Conservation (phyloP, 1,140 invertebrate genomes). For the Luehdorfia chinensis region DNA sequence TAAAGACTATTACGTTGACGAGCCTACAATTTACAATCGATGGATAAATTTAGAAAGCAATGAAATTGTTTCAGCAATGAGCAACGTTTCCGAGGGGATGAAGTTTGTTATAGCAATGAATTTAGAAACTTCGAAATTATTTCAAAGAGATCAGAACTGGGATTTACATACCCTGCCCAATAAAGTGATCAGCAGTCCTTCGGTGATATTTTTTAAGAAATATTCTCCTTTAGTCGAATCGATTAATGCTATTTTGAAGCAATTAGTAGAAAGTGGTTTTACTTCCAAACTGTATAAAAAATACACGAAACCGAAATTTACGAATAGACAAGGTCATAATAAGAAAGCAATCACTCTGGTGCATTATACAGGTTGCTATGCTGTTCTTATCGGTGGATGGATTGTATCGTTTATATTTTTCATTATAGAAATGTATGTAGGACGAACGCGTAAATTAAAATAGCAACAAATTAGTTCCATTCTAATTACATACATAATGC, state of each 20-base stretch:
- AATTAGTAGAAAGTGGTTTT: constrained; percentile 44
- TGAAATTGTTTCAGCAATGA: constrained; percentile 30
- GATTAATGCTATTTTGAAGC: constrained; percentile 37
- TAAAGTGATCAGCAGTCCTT: constrained; percentile 36
- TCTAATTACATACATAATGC: too few species aligned
- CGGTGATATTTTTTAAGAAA: constrained; percentile 58
- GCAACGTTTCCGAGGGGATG: constrained; percentile 39
- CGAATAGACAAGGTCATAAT: constrained; percentile 7
- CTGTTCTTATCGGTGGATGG: constrained; percentile 46
- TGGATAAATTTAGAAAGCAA: constrained; percentile 40
- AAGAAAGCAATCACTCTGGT: constrained; percentile 36
- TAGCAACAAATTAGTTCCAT: too few species aligned
- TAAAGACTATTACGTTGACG: constrained; percentile 49
- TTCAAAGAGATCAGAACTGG: constrained; percentile 30
- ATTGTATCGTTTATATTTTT: constrained; percentile 38
- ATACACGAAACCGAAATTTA: constrained; percentile 22
- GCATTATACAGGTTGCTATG: constrained; percentile 53
- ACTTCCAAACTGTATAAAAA: constrained; percentile 43
- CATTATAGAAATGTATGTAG: constrained; percentile 37
- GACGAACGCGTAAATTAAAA: neutral
- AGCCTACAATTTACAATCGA: constrained; percentile 39
- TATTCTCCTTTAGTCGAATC: constrained; percentile 42
- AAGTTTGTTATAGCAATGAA: constrained; percentile 55
- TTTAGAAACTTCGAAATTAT: constrained; percentile 30
- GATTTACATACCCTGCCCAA: constrained; percentile 39